A percentile compares a stretch with the other conserved stretches of the same genome.
Conservation (phyloP, 1,140 invertebrate species). For the Orius insidiosus region DNA sequence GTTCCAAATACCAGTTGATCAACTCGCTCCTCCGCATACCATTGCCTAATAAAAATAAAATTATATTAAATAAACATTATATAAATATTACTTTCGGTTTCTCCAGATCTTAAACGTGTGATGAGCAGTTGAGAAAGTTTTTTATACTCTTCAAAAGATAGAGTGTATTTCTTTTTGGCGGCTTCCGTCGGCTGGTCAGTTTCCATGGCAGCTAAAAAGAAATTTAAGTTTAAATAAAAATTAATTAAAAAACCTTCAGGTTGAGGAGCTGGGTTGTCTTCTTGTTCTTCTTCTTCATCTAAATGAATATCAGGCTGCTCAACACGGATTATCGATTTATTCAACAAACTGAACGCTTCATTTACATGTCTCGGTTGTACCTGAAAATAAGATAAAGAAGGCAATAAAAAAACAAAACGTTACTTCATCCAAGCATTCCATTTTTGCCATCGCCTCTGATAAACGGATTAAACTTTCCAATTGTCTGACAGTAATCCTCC, state of each 20-base stretch:
- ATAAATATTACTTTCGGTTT: conserved; percentile 38
- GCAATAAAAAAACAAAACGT: conserved; percentile 6
- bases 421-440: conserved; percentile 86
- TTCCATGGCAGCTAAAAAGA: conserved; percentile 5
- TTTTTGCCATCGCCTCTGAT: conserved; percentile 88
- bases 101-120: conserved; percentile 70
- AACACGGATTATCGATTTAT: conserved; percentile 94
- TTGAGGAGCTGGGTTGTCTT: neutral
- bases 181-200: conserved; percentile 2
- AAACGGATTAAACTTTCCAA: conserved; percentile 93
- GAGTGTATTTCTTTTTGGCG: conserved; percentile 65
- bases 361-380: conserved; percentile 69
- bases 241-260: conserved; percentile 11
- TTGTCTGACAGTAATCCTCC: conserved; percentile 97
- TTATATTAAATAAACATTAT: neutral
- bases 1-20: conserved; percentile 87
- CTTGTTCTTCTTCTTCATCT: conserved; percentile 29
- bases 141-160: conserved; percentile 91
- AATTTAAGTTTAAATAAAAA: neutral
- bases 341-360: conserved; percentile 83
- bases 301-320: conserved; percentile 95
- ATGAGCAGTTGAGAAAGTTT: conserved; percentile 81
- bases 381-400: conserved; percentile 21
- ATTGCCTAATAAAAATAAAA: conserved; percentile 21
- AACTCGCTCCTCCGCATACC: conserved; percentile 69